Base-by-base conservation (phyloP, 1,140 invertebrate species). In the Ptiloglossa arizonensis region DNA sequence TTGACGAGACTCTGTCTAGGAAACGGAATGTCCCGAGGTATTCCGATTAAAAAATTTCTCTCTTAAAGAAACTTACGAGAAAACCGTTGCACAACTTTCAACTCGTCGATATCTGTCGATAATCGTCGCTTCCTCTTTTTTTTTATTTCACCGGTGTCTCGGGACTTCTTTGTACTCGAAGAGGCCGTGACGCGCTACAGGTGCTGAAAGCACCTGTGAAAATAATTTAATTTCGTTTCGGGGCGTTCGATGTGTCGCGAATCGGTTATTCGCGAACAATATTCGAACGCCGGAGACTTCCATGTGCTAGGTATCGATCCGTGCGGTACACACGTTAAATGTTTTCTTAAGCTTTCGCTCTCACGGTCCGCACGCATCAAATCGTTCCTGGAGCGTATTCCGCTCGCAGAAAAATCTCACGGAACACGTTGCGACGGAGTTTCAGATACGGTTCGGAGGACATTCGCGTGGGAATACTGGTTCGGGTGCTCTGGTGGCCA, bases 391-490 rank as follows among this genome's bases (percentile, higher is more conserved):
- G 11, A 46, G 22, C 62, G 41, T 75, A 60, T 74, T 67, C 41
- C 22, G 48, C 19, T 32, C 2, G 32, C 2, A 22, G 52, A 83
- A 83, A 86, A 87, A 80, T 87, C 32, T 8, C 50, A 54, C 50
- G 41, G 75, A 85, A 86, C 73, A 71, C 54, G 74, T 82, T 32
- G 54, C 52, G 48, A 56, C 79, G 62, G 74, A 67, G 71, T 50
- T 71, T 83, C 70, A 74, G 82, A 83, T 75, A 83, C 60, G 70
- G 80, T 83, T 86, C 85, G 73, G 52, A 63, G 77, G 79, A 87
- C 52, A 87, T 80, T 87, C 78, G 83, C 86, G 86, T 88, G 86
- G 87, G 87, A 86, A 86, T 88, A 88, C 87, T 85, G 85, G 87
- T 87, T 87, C 71, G 69, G 57, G 60, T 71, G 77, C 80, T 71